phyloP scores from a whole-genome alignment of 2,888 invertebrate species.

The Amphipyra tragopoginis region DNA sequence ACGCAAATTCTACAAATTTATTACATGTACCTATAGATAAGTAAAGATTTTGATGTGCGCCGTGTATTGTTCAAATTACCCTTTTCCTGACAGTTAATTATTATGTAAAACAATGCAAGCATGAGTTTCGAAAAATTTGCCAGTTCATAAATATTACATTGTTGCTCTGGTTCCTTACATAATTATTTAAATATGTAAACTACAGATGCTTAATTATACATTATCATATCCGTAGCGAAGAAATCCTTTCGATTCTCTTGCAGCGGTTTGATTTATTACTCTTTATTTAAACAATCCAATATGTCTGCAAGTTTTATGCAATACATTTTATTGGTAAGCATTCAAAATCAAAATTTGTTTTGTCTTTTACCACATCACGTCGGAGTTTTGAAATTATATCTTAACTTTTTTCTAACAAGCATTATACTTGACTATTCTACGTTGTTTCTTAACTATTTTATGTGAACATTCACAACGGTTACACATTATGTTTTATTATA shows the following conservation, averaged over 20 bases:
- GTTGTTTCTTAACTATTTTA: slow-evolving; percentile 44
- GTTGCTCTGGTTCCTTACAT: slow-evolving; percentile 24
- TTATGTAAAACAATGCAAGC: slow-evolving; percentile 35
- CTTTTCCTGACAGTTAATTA: neutral
- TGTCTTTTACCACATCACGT: slow-evolving; percentile 13
- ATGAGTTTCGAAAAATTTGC: slow-evolving; percentile 30
- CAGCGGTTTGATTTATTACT: neutral
- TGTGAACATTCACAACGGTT: slow-evolving; percentile 38
- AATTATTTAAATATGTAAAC: slow-evolving; percentile 33
- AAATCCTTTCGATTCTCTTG: slow-evolving; percentile 1
- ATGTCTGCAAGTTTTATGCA: slow-evolving; percentile 8
- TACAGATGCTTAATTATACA: slow-evolving; percentile 3
- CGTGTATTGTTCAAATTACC: neutral
- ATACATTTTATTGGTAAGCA: slow-evolving; percentile 12
- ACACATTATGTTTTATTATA: slow-evolving; percentile 58
- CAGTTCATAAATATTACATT: slow-evolving; percentile 31
- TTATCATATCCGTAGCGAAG: neutral
- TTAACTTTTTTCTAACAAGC: slow-evolving; percentile 29
- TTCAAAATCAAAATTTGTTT: slow-evolving; percentile 31
- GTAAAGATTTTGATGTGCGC: too few relatives aligned
- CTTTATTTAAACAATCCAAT: slow-evolving; percentile 1
- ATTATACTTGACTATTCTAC: slow-evolving; percentile 28
- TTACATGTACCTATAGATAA: too few relatives aligned
- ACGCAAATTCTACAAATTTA: too few relatives aligned
- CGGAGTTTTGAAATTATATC: slow-evolving; percentile 27